These are phyloP conservation scores for Saccopteryx bilineata DNA, from an alignment of 2,113 vertebrate genomes.

Conservation along the genomic window DNA sequence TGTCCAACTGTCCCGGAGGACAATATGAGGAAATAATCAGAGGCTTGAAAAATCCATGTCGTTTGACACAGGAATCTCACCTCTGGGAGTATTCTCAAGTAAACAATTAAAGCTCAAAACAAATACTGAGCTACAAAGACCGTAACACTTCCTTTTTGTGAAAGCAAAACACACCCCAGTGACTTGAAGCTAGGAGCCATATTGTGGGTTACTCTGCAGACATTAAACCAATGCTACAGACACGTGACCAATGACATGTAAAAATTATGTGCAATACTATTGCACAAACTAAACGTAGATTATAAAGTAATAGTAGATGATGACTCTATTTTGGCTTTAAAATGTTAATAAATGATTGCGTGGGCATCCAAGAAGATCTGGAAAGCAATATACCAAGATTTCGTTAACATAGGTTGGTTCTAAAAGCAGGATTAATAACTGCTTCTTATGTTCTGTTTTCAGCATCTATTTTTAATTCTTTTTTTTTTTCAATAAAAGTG, in stretches of 20 bases:
- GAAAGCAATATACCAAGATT: not conserved
- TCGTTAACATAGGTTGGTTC: not conserved
- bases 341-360: not conserved
- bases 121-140: not conserved
- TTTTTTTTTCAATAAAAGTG: not conserved
- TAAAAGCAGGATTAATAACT: not conserved
- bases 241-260: not conserved
- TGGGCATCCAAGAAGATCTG: not conserved
- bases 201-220: not conserved
- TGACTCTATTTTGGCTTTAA: slow-evolving; percentile 1
- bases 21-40: not conserved
- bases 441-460: not conserved
- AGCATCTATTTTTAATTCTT: not conserved
- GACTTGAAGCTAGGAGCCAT: not conserved
- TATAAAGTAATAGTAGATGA: not conserved
- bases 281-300: not conserved
- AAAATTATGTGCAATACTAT: not conserved
- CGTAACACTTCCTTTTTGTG: not conserved
- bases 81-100: not conserved
- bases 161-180: not conserved
- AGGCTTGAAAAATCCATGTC: slow-evolving; percentile 18
- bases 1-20: not conserved
- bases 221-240: not conserved
- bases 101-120: slow-evolving; percentile 11
- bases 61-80: not conserved